Evolutionary conservation across 2,888 invertebrate genomes (phyloP).

Genomic region (Nemotelus nigrinus): DNA sequence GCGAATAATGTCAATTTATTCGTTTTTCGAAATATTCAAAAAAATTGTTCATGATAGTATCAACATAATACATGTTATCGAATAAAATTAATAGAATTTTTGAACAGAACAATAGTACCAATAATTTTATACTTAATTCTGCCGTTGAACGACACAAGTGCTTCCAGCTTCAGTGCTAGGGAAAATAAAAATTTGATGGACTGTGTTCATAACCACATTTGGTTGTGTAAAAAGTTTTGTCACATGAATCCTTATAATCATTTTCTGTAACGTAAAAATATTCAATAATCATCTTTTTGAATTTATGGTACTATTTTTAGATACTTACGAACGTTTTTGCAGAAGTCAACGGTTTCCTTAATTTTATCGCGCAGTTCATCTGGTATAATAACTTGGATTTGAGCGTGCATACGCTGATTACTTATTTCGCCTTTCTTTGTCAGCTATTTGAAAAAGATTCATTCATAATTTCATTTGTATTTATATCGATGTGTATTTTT

Average conservation of each 20-base stretch:
- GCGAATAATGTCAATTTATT: too few relatives aligned
- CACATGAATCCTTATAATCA: slow-evolving; percentile 48
- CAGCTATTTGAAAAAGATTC: slow-evolving; percentile 34
- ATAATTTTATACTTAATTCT: too few relatives aligned
- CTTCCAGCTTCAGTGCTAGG: background rate
- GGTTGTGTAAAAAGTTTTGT: slow-evolving; percentile 45
- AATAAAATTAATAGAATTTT: too few relatives aligned
- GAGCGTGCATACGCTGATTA: slow-evolving; percentile 36
- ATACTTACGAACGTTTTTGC: slow-evolving; percentile 45
- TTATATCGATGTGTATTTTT: background rate
- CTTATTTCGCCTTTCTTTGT: slow-evolving; percentile 49
- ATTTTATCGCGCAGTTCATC: slow-evolving; percentile 35
- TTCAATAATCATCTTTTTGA: background rate
- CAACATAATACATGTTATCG: too few relatives aligned
- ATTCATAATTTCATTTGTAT: slow-evolving; percentile 1
- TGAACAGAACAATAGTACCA: too few relatives aligned
- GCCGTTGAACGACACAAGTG: too few relatives aligned
- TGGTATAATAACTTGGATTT: slow-evolving; percentile 47
- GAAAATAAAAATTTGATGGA: slow-evolving; percentile 41
- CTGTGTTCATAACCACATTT: slow-evolving; percentile 44
- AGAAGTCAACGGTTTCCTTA: slow-evolving; percentile 18
- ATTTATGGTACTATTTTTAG: slow-evolving; percentile 6
- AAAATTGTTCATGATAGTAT: too few relatives aligned
- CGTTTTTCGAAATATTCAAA: too few relatives aligned
- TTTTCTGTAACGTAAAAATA: slow-evolving; percentile 43